Evolutionary conservation across 2,888 invertebrate genomes (phyloP).

Genomic region (Mamestra brassicae): DNA sequence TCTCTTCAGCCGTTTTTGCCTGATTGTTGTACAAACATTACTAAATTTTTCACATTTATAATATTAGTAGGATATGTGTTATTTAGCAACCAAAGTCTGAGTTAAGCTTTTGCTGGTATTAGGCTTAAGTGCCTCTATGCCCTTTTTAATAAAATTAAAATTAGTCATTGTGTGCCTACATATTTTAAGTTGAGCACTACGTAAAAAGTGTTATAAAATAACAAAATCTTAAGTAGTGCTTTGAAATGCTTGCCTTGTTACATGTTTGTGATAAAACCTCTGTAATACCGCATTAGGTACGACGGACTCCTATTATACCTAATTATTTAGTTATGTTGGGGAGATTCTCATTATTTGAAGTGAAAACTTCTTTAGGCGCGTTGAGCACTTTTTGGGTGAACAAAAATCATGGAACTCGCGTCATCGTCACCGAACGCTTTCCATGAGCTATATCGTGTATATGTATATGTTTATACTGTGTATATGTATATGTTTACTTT

Average conservation of each 20-base stretch:
- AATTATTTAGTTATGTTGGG: slow-evolving; percentile 9
- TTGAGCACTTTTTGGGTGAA: neutral
- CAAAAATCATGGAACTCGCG: too few species aligned
- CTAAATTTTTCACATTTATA: too few species aligned
- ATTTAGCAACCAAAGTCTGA: too few species aligned
- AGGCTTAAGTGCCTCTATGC: neutral
- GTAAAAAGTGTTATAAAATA: neutral
- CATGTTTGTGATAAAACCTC: neutral
- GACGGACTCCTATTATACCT: neutral
- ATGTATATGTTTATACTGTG: too few species aligned
- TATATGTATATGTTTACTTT: too few species aligned
- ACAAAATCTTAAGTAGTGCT: neutral
- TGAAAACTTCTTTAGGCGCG: neutral
- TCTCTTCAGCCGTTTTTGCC: too few species aligned
- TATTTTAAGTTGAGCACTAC: neutral
- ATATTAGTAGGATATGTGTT: too few species aligned
- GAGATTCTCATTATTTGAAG: neutral
- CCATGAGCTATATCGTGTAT: too few species aligned
- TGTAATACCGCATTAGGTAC: neutral
- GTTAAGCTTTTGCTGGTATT: too few species aligned
- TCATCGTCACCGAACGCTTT: too few species aligned
- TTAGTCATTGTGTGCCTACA: too few species aligned
- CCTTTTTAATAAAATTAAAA: neutral
- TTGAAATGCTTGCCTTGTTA: neutral
- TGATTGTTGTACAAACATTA: too few species aligned